Evolutionary conservation across 2,888 invertebrate species (phyloP).

Genomic region (Busseola fusca): DNA sequence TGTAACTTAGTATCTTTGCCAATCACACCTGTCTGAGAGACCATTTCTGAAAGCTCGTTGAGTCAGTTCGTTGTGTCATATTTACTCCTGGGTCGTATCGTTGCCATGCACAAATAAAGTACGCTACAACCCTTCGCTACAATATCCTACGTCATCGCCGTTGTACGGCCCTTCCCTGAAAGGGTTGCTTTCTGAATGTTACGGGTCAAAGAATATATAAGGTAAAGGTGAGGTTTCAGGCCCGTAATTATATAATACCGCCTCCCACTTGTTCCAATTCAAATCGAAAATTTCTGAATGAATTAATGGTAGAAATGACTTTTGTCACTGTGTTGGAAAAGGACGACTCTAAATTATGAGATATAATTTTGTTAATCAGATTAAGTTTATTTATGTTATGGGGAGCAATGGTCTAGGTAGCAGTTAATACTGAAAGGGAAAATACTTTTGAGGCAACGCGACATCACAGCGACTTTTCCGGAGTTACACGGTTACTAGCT

Average conservation of each 20-base stretch:
- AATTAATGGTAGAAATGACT: neutral
- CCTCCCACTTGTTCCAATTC: constrained; percentile 10
- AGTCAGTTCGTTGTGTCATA: constrained; percentile 15
- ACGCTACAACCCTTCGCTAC: constrained; percentile 15
- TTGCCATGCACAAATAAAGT: constrained; percentile 24
- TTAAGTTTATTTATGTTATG: constrained; percentile 23
- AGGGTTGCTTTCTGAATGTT: constrained; percentile 48
- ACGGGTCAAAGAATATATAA: constrained; percentile 39
- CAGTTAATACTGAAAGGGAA: neutral
- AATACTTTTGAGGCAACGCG: constrained; percentile 1
- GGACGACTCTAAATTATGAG: constrained; percentile 16
- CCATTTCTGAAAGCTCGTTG: neutral
- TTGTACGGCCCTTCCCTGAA: constrained; percentile 24
- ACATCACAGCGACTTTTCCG: neutral
- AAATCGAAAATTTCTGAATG: constrained; percentile 17
- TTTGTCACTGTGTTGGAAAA: constrained; percentile 7
- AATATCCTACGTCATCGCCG: constrained; percentile 28
- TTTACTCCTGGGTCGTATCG: neutral
- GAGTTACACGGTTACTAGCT: neutral
- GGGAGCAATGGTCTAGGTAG: neutral
- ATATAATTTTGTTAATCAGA: neutral
- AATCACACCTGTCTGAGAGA: neutral
- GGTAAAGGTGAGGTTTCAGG: constrained; percentile 30
- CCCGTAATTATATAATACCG: constrained; percentile 29
- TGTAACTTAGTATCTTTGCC: neutral